A percentile compares a stretch with the other conserved stretches of the same genome.
Evolutionary conservation across 2,113 vertebrate genomes (phyloP).

Genomic region (Vulpes vulpes): DNA sequence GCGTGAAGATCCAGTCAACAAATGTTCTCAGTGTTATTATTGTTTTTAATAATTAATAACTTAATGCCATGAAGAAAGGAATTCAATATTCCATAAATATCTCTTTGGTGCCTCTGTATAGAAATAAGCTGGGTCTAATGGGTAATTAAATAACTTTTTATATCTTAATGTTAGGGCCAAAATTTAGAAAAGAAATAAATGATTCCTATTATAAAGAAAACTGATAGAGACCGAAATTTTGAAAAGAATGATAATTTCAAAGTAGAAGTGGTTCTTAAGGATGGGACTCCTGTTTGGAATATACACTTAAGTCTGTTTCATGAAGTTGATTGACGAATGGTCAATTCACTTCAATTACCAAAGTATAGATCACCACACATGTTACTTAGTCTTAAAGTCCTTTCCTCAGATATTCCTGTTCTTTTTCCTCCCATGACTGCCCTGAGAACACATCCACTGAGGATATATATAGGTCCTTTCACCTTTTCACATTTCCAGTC

Average conservation of each 20-base stretch:
- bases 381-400: background rate
- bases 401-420: background rate
- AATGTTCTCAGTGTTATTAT: background rate
- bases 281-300: background rate
- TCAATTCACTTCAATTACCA: background rate
- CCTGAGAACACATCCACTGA: background rate
- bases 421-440: background rate
- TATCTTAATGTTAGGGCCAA: background rate
- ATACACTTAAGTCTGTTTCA: background rate
- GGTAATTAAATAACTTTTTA: background rate
- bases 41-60: slow-evolving; percentile 40
- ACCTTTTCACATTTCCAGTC: background rate
- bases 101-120: background rate
- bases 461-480: background rate
- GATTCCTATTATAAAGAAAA: slow-evolving; percentile 25
- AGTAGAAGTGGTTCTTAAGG: background rate
- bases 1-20: background rate
- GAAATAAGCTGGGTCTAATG: background rate
- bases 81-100: background rate
- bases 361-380: background rate
- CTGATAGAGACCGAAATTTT: background rate
- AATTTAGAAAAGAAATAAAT: background rate
- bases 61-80: background rate
- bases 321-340: background rate
- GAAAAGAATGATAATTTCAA: background rate